Conservation (phyloP, 53 echinoderm and acorn worm genomes). For the Paracentrotus lividus region DNA sequence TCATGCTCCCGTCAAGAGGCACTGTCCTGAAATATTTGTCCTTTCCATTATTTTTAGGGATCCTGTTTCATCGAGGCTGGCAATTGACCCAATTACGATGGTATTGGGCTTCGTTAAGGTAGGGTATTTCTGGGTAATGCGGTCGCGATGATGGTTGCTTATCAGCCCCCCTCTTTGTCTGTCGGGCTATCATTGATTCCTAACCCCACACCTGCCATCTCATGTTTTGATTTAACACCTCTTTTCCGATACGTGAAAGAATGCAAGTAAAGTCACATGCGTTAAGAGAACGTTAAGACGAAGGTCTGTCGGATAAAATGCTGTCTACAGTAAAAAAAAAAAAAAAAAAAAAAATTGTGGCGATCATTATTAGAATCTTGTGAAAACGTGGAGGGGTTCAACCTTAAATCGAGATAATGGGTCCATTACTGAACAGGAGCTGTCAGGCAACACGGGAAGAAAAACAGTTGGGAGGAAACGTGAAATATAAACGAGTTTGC, state of each 20-base stretch:
- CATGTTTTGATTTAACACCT: not conserved
- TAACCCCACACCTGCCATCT: constrained; percentile 29
- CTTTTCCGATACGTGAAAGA: not conserved
- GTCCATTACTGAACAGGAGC: too few species aligned
- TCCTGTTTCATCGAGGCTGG: constrained; percentile 36
- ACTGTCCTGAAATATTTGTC: not conserved
- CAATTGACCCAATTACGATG: constrained; percentile 59
- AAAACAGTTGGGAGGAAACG: too few species aligned
- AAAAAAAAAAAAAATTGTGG: too few species aligned
- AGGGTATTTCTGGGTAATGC: constrained; percentile 36
- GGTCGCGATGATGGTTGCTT: constrained; percentile 30
- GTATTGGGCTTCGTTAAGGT: constrained; percentile 27
- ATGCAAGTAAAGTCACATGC: not conserved
- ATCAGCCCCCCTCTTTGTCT: not conserved
- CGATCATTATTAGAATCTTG: too few species aligned
- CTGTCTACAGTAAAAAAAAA: too few species aligned
- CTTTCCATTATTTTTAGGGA: constrained; percentile 33
- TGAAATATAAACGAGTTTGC: too few species aligned
- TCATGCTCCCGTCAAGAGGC: not conserved
- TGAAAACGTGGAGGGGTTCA: too few species aligned
- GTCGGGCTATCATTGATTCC: constrained; percentile 37
- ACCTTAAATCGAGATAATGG: too few species aligned
- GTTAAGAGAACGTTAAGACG: not conserved
- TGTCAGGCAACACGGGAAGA: too few species aligned
- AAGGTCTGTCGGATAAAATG: too few species aligned